Evolutionary conservation across 2,888 invertebrate species (phyloP).

Genomic region (Clunio marinus): DNA sequence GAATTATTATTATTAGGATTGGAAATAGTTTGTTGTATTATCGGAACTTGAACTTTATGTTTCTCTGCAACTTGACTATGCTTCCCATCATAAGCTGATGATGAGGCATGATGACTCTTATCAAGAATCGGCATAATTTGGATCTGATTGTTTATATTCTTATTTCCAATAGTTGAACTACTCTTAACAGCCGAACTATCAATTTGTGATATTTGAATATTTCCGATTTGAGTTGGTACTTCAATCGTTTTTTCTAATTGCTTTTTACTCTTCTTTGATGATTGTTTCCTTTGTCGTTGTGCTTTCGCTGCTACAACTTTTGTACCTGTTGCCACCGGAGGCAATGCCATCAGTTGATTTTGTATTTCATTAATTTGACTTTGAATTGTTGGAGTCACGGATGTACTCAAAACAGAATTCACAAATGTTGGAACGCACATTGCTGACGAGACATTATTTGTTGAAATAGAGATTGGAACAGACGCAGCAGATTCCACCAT

Average conservation of each 20-base stretch:
- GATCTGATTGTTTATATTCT: conserved; percentile 50
- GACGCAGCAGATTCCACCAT: conserved; percentile 26
- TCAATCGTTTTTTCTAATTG: conserved; percentile 34
- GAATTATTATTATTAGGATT: conserved; percentile 38
- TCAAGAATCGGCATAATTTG: conserved; percentile 52
- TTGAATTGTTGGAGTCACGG: conserved; percentile 42
- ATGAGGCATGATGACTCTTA: conserved; percentile 25
- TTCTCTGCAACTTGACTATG: conserved; percentile 24
- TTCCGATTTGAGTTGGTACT: conserved; percentile 53
- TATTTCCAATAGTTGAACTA: conserved; percentile 44
- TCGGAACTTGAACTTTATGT: conserved; percentile 23
- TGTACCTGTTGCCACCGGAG: conserved; percentile 27
- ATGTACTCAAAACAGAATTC: conserved; percentile 40
- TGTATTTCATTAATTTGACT: conserved; percentile 43
- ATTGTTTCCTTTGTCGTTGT: conserved; percentile 32
- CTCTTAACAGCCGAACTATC: conserved; percentile 44
- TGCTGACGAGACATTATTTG: too few relatives aligned
- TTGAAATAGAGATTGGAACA: conserved; percentile 22
- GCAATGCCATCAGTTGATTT: conserved; percentile 42
- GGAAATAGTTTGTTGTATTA: conserved; percentile 32
- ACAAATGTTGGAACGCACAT: conserved; percentile 41
- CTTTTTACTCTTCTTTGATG: conserved; percentile 37
- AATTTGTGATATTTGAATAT: conserved; percentile 52
- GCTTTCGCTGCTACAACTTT: conserved; percentile 17
- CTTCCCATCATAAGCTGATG: neutral